These are phyloP conservation scores for Myotis findleyi DNA, from an alignment of 2,797 vertebrate species.

Conservation along the genomic window DNA sequence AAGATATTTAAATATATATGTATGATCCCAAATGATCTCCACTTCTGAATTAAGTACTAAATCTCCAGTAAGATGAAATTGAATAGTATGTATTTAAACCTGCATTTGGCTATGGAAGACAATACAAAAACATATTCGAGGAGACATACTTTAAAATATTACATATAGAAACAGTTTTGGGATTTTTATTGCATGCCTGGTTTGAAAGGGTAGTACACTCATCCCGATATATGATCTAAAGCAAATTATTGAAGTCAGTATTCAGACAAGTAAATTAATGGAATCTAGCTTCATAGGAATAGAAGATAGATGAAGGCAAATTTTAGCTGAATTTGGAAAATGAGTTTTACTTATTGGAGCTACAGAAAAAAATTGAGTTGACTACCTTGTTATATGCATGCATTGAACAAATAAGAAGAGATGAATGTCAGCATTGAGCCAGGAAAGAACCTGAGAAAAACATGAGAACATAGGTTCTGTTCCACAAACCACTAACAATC, in stretches of 20 bases:
- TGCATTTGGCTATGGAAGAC: not conserved
- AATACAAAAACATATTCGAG: conserved; percentile 21
- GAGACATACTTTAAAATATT: not conserved
- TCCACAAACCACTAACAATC: not conserved
- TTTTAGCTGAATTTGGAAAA: conserved; percentile 16
- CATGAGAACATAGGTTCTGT: not conserved
- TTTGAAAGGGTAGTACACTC: conserved; percentile 27
- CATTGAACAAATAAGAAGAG: conserved; percentile 23
- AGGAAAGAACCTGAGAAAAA: conserved; percentile 5
- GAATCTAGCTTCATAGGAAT: not conserved
- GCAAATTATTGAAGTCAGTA: not conserved
- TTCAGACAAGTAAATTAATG: conserved; percentile 46
- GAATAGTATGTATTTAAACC: conserved; percentile 21
- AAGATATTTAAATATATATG: conserved; percentile 33
- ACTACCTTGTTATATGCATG: not conserved
- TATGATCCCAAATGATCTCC: not conserved
- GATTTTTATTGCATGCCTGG: conserved; percentile 21
- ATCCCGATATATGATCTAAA: not conserved
- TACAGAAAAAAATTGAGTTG: not conserved
- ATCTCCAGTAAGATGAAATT: conserved; percentile 30
- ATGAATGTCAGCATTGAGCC: not conserved
- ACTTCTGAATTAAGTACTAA: conserved; percentile 26
- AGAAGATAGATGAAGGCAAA: not conserved
- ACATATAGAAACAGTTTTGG: not conserved
- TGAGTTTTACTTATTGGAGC: not conserved